Conservation (phyloP, 2,797 vertebrate species). For the Dromococcyx pavoninus region DNA sequence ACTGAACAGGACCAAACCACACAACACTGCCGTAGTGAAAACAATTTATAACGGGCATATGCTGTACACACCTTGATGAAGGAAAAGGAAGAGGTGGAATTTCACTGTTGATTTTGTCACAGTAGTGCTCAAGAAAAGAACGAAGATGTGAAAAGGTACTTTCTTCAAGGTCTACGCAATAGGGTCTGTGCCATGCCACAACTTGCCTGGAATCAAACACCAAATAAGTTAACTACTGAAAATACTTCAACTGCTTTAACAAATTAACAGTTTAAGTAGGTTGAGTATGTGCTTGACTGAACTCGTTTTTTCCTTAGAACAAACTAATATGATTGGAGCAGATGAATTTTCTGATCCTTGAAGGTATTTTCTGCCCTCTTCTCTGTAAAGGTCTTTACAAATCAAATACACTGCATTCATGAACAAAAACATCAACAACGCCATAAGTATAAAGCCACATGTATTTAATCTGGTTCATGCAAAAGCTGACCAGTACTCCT, state of each 20-base stretch:
- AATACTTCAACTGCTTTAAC: background rate
- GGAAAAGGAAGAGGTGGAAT: conserved; percentile 84
- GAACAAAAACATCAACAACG: background rate
- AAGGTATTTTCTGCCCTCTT: background rate
- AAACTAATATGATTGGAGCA: background rate
- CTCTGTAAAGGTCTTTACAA: background rate
- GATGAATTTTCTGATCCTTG: background rate
- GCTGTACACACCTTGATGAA: conserved; percentile 79
- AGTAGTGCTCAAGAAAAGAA: conserved; percentile 85
- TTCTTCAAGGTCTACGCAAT: conserved; percentile 86
- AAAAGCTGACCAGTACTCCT: background rate
- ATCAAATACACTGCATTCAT: background rate
- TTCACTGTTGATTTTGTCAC: conserved; percentile 86
- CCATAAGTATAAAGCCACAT: background rate
- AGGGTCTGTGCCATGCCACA: conserved; percentile 86
- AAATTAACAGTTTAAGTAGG: background rate
- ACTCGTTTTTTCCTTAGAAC: background rate
- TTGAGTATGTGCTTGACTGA: background rate
- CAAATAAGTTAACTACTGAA: background rate
- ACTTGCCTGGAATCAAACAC: conserved; percentile 78
- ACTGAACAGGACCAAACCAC: background rate
- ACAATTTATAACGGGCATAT: background rate
- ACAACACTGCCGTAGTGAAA: background rate
- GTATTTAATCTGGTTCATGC: background rate
- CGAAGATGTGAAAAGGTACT: conserved; percentile 86